Base-by-base conservation (phyloP, 2,888 invertebrate species). In the Lasioglossum pauxillum region DNA sequence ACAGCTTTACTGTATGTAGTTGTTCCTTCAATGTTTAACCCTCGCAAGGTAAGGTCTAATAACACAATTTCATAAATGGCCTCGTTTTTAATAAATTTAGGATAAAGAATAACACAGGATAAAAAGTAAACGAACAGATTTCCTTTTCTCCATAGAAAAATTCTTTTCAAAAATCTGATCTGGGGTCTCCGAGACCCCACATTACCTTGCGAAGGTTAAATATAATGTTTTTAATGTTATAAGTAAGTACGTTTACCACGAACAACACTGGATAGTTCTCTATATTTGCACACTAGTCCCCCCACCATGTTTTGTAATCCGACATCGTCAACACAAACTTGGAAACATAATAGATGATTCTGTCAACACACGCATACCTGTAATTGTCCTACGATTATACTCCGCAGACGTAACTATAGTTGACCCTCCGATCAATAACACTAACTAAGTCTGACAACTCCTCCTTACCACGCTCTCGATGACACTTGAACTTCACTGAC, bases 301-400 rank as follows among this genome's bases (percentile, higher is more conserved):
- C n/a, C 12, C 27, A 8, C 10, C 8, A 38, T 69, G 69, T 69
- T 35, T 23, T 38, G 38, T 8, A 38, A 69, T n/a, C 23, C 23
- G 10, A 69, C 8, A 69, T 8, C 16, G 3, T 19, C 3, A 10
- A 69, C 23, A 38, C 38, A 35, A 69, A 69, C 19, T 27, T 31
- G 8, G 31, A 73, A n/a, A 38, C 76, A 35, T 41, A 64, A 53
- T 53, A 76, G 31, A 35, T 23, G 19, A 53, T 27, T 27, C 49
- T 69, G 53, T 75, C 57, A 75, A 73, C 67, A 67, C 67, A 74
- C 53, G 38, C 64, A 67, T 38, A 69, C 38, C 49, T 46, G 16
- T 67, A 84, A 31, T 73, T 44, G 12, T 31, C 14, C 14, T 46
- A 67, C 12, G 64, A 44, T 67, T 44, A 53, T 57, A 82, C 23